These are phyloP conservation scores for Oegoconia quadripuncta DNA, from an alignment of 2,888 invertebrate genomes.

Conservation along the genomic window DNA sequence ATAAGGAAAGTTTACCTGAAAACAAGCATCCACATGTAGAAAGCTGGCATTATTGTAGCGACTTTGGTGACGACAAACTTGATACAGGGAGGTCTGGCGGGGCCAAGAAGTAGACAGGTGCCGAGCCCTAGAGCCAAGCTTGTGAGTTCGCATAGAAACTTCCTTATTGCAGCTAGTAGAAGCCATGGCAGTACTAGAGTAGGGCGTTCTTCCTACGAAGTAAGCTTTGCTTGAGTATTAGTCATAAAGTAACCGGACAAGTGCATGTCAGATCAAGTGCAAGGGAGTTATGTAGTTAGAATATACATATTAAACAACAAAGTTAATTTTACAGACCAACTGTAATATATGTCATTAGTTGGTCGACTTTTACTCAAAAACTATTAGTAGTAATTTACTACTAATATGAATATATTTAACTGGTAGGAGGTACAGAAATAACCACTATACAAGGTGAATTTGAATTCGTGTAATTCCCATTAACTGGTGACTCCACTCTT, in stretches of 20 bases:
- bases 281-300: too few species aligned
- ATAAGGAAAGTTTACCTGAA: conserved; percentile 56
- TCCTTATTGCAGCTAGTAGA: conserved; percentile 64
- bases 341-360: too few species aligned
- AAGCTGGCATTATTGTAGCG: conserved; percentile 59
- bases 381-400: too few species aligned
- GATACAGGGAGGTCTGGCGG: conserved; percentile 64
- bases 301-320: too few species aligned
- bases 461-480: too few species aligned
- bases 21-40: conserved; percentile 74
- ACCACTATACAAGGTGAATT: too few species aligned
- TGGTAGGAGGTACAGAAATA: too few species aligned
- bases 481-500: too few species aligned
- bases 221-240: neutral
- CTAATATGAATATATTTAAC: too few species aligned
- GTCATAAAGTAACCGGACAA: neutral
- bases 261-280: neutral
- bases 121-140: conserved; percentile 67
- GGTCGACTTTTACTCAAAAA: too few species aligned
- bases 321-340: too few species aligned
- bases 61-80: conserved; percentile 70
- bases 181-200: conserved; percentile 75
- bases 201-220: conserved; percentile 69
- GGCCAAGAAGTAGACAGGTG: conserved; percentile 65
- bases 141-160: conserved; percentile 63